These are phyloP conservation scores for Nebria salina DNA, from an alignment of 2,888 invertebrate genomes.

Conservation along the genomic window DNA sequence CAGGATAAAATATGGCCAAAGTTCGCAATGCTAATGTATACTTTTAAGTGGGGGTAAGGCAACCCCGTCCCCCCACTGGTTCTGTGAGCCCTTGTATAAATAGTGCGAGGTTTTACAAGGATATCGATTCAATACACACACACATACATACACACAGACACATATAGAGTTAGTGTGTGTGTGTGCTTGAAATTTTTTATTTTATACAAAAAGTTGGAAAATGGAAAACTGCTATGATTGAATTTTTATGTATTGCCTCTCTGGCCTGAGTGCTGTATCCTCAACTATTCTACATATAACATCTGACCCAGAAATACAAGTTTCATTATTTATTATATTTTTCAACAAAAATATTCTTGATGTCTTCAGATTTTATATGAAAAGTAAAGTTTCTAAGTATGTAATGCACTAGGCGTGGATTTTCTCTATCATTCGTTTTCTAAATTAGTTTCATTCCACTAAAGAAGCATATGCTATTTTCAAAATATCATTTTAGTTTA, in stretches of 20 bases:
- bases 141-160: slow-evolving; percentile 38
- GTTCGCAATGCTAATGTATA: slow-evolving; percentile 52
- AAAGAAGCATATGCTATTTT: too few species aligned
- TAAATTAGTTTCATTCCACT: too few species aligned
- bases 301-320: neutral
- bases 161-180: slow-evolving; percentile 43
- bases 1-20: slow-evolving; percentile 54
- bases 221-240: slow-evolving; percentile 46
- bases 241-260: slow-evolving; percentile 42
- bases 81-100: slow-evolving; percentile 43
- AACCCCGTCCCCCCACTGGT: slow-evolving; percentile 34
- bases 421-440: too few species aligned
- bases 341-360: neutral
- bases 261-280: neutral
- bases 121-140: slow-evolving; percentile 37
- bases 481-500: too few species aligned
- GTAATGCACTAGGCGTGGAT: neutral
- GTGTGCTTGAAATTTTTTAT: slow-evolving; percentile 50
- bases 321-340: slow-evolving; percentile 1
- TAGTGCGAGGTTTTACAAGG: slow-evolving; percentile 45
- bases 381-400: neutral
- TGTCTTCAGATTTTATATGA: neutral
- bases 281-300: slow-evolving; percentile 1
- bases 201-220: slow-evolving; percentile 48
- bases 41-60: slow-evolving; percentile 45